Evolutionary conservation across 2,888 invertebrate genomes (phyloP).

Genomic region (Eulithis testata): DNA sequence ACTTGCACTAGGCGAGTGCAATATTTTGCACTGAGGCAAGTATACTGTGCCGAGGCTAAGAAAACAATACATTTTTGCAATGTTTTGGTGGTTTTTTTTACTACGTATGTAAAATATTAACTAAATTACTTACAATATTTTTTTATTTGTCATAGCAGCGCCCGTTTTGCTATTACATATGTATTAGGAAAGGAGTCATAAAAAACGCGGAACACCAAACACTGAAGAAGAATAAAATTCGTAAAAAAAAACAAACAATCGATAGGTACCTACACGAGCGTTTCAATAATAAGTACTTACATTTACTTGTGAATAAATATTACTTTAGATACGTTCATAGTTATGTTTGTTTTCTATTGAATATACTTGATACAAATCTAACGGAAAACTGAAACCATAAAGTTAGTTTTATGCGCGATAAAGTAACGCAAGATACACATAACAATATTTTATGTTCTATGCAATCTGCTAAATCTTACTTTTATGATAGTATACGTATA

Average conservation of each 20-base stretch:
- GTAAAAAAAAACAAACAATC: not conserved
- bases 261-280: not conserved
- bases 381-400: conserved; percentile 68
- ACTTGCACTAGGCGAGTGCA: conserved; percentile 26
- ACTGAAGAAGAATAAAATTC: too few relatives aligned
- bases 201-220: too few relatives aligned
- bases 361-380: conserved; percentile 63
- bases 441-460: conserved; percentile 78
- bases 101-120: too few relatives aligned
- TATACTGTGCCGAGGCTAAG: too few relatives aligned
- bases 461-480: conserved; percentile 78
- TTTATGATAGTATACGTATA: conserved; percentile 58
- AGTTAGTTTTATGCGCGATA: conserved; percentile 75
- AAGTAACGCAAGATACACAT: conserved; percentile 75
- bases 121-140: too few relatives aligned
- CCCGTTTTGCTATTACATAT: too few relatives aligned
- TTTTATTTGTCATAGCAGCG: too few relatives aligned
- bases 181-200: too few relatives aligned
- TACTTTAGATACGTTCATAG: conserved; percentile 22
- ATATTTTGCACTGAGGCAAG: conserved; percentile 4
- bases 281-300: not conserved
- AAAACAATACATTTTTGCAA: too few relatives aligned
- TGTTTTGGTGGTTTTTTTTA: too few relatives aligned
- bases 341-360: conserved; percentile 34
- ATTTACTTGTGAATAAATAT: conserved; percentile 15